Base-by-base conservation (phyloP, 1,140 invertebrate species). In the Pogonognathellus flavescens region DNA sequence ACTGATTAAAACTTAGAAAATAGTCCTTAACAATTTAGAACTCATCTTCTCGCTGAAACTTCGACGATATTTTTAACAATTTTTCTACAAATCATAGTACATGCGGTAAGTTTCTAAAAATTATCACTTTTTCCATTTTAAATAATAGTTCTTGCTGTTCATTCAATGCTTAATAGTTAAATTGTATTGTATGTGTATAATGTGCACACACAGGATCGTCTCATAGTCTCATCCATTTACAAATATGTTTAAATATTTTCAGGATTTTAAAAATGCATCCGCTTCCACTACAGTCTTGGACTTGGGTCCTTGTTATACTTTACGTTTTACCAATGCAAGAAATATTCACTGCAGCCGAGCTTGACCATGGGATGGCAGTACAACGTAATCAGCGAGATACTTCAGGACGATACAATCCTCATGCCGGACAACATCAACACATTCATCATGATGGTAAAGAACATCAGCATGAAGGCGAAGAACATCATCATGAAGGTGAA, bases 331-430 rank as follows among this genome's bases (percentile, higher is more conserved):
- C 66, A 16, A 41, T 49, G 13, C 0, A 49, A 18, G 41, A 72
- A 41, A 14, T 25, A n/a, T 10, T 72, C 22, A 22, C 22, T 16
- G 66, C 66, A 1, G 41, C 66, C 66, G 66, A 72, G 66, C 25
- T 72, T 18, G 41, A 49, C 25, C 25, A 2, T 49, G 66, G 41
- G 16, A 72, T 66, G 22, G 5, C 41, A 72, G 41, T 41, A 31
- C 31, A 50, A 10, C 66, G 16, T 49, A 49, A 11, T 49, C 66
- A 72, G 8, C 25, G 66, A 41, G 66, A 72, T 49, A 49, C 49
- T 72, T 49, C 66, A 72, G 66, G 66, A 72, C 49, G n/a, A 72
- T 72, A 72, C 16, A 16, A 72, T 72, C 66, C 66, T 0, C 53
- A 57, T n/a, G n/a, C 11, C 2, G 53, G 53, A 3, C 2, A 57